Conservation (phyloP, 23 tunicate species). For the Trididemnum miniatum region DNA sequence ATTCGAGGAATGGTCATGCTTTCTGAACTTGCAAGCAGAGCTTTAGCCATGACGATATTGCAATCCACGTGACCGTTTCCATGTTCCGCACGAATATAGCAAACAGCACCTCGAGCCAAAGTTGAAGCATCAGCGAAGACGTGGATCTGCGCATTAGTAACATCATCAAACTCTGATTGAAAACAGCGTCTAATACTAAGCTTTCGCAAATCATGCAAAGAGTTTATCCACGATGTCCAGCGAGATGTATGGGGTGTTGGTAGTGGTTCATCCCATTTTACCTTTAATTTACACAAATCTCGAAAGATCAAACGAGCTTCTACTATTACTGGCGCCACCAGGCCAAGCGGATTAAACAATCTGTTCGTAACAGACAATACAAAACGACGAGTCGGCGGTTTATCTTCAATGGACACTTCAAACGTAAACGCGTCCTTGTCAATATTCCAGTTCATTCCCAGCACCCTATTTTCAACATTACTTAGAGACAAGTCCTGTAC, state of each 20-base stretch:
- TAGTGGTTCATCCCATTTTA: constrained; percentile 27
- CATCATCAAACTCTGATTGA: not conserved
- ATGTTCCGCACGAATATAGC: constrained; percentile 1
- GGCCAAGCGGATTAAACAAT: constrained; percentile 33
- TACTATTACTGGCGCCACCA: constrained; percentile 27
- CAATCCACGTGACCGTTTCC: not conserved
- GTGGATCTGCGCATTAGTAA: not conserved
- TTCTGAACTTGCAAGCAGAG: constrained; percentile 3
- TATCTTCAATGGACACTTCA: not conserved
- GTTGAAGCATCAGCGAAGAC: constrained; percentile 28
- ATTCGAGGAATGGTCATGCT: constrained; percentile 4
- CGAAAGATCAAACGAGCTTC: constrained; percentile 7
- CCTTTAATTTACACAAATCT: not conserved
- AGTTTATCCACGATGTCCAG: not conserved
- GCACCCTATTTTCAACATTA: not conserved
- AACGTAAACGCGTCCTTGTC: not conserved
- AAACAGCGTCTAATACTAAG: constrained; percentile 6
- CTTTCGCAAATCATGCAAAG: not conserved
- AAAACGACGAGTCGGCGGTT: constrained; percentile 21
- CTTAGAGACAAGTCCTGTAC: not conserved
- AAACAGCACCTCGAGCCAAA: constrained; percentile 22
- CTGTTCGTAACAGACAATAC: constrained; percentile 19
- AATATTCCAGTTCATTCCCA: constrained; percentile 15
- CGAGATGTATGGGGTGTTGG: not conserved
- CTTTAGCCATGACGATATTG: constrained; percentile 27